Conservation (phyloP, 2,113 vertebrate genomes). For the Trematocara macrostoma region DNA sequence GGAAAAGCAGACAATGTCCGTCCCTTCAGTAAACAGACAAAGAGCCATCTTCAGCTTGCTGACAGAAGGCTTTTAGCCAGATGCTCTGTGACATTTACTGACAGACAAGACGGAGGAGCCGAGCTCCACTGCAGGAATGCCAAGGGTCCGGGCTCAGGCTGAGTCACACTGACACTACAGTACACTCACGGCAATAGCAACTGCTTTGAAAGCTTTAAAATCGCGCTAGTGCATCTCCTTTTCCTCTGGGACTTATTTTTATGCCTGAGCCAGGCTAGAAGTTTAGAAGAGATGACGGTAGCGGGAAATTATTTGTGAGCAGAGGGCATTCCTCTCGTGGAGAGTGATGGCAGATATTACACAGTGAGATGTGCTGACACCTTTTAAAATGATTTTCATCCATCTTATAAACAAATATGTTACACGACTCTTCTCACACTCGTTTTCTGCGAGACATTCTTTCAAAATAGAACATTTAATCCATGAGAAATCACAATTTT, state of each 20-base stretch:
- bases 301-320: neutral
- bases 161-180: conserved; percentile 17
- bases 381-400: neutral
- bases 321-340: neutral
- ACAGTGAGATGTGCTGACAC: neutral
- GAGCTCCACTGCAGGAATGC: conserved; percentile 12
- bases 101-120: conserved; percentile 18
- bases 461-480: neutral
- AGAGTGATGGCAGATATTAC: neutral
- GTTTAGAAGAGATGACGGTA: neutral
- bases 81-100: conserved; percentile 60
- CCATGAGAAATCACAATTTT: neutral
- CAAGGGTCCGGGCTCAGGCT: neutral
- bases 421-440: neutral
- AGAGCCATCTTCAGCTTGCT: conserved; percentile 46
- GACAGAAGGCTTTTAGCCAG: conserved; percentile 32
- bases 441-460: neutral
- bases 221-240: neutral
- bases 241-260: neutral
- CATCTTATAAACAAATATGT: neutral
- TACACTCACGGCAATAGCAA: neutral
- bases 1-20: conserved; percentile 25
- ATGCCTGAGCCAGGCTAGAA: neutral
- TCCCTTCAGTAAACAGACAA: conserved; percentile 47
- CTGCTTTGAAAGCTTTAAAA: neutral